Conservation (phyloP, 2,113 vertebrate species). For the Marcusenius ussheri region DNA sequence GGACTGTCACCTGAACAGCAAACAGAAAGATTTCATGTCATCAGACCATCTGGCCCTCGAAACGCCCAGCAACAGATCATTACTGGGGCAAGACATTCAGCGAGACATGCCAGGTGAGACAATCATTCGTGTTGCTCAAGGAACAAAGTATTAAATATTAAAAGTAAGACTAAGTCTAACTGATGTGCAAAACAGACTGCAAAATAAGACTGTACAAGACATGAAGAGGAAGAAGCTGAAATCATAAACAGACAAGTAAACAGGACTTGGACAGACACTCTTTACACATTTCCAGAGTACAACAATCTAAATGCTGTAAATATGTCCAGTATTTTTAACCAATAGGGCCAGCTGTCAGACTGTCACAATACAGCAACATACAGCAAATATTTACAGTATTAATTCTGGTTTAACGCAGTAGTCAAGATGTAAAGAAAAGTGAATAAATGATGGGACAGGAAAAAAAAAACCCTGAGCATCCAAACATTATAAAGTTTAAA, state of each 20-base stretch:
- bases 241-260: background rate
- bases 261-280: background rate
- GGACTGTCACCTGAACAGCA: background rate
- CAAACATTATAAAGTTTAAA: constrained; percentile 9
- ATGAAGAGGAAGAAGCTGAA: background rate
- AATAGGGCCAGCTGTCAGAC: background rate
- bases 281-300: background rate
- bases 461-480: constrained; percentile 44
- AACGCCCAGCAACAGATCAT: background rate
- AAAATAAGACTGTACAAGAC: background rate
- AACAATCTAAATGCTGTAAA: background rate
- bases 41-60: background rate
- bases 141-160: background rate
- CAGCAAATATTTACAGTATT: background rate
- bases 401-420: background rate
- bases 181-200: background rate
- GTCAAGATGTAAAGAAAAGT: background rate
- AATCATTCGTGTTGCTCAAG: background rate
- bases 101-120: background rate
- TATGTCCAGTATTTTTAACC: background rate
- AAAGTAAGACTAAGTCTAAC: background rate
- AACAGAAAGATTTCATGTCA: background rate
- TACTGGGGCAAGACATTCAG: background rate
- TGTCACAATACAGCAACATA: background rate
- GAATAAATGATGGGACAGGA: background rate